These are phyloP conservation scores for Aurelia aurita complex sp. Pacific DNA, from an alignment of 30 jellyfish, hydroid and myxozoan species.

Conservation along the genomic window DNA sequence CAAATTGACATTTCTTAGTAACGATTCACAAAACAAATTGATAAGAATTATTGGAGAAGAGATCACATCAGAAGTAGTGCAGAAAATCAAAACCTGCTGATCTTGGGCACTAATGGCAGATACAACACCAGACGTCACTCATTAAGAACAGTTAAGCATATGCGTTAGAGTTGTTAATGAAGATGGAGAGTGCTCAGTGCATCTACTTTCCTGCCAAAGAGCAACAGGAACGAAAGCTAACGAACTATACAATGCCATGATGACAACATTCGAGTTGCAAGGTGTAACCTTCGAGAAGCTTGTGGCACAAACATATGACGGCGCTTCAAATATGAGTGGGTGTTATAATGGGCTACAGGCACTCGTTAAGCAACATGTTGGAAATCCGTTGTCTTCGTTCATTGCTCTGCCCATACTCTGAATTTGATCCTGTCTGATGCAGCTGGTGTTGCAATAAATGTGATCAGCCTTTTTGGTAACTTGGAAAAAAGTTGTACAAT, in stretches of 20 bases:
- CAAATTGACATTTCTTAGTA: conserved; percentile 55
- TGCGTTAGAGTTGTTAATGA: conserved; percentile 37
- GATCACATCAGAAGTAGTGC: conserved; percentile 38
- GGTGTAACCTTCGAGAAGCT: conserved; percentile 56
- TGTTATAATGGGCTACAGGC: conserved; percentile 66
- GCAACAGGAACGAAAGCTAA: conserved; percentile 62
- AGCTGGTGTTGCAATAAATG: conserved; percentile 64
- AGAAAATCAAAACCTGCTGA: conserved; percentile 28
- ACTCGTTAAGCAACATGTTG: conserved; percentile 21
- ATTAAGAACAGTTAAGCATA: conserved; percentile 33
- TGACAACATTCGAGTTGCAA: conserved; percentile 42
- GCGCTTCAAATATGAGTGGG: conserved; percentile 66
- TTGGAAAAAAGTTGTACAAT: conserved; percentile 26
- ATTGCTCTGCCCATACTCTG: conserved; percentile 59
- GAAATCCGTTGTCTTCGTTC: conserved; percentile 49
- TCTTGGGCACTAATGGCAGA: conserved; percentile 68
- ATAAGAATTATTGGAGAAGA: conserved; percentile 34
- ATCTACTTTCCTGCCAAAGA: conserved; percentile 37
- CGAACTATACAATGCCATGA: conserved; percentile 34
- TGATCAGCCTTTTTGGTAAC: conserved; percentile 33
- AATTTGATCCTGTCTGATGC: conserved; percentile 47
- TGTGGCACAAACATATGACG: conserved; percentile 53
- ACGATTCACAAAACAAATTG: conserved; percentile 36
- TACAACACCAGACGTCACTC: conserved; percentile 36
- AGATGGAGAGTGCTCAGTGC: conserved; percentile 50